Conservation (phyloP, 2,113 vertebrate genomes). For the Cyanoramphus novaezelandiae region DNA sequence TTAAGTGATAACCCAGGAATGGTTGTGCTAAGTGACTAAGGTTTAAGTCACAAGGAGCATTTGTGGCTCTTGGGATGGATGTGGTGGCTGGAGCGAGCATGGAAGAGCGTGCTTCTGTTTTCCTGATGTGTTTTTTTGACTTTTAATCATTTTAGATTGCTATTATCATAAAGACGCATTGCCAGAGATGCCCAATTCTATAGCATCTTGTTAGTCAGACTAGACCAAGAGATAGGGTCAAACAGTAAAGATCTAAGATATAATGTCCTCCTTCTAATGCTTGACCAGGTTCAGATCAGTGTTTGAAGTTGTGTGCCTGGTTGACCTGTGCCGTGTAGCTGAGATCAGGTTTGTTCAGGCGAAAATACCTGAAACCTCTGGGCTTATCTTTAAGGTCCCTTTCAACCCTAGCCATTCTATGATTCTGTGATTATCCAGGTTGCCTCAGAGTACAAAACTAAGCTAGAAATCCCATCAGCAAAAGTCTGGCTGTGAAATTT, state of each 20-base stretch:
- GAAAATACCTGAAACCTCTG: neutral
- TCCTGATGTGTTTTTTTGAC: neutral
- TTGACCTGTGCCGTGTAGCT: neutral
- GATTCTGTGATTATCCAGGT: neutral
- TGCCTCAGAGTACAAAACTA: neutral
- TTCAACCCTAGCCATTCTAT: neutral
- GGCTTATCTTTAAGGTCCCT: neutral
- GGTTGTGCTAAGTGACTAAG: neutral
- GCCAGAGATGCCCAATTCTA: neutral
- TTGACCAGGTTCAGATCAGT: neutral
- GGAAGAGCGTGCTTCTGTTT: neutral
- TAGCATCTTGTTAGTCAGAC: neutral
- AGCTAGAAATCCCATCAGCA: neutral
- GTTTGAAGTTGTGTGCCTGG: neutral
- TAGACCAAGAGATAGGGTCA: neutral
- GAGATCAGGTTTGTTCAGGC: neutral
- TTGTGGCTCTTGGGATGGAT: neutral
- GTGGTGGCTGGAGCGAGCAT: neutral
- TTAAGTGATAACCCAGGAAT: neutral
- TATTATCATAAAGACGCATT: neutral
- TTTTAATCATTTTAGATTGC: neutral
- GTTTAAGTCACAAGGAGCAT: neutral
- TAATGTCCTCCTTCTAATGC: neutral
- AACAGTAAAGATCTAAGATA: neutral
- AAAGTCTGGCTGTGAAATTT: neutral